Base-by-base conservation (phyloP, 2,113 vertebrate species). In the Ornithorhynchus anatinus region DNA sequence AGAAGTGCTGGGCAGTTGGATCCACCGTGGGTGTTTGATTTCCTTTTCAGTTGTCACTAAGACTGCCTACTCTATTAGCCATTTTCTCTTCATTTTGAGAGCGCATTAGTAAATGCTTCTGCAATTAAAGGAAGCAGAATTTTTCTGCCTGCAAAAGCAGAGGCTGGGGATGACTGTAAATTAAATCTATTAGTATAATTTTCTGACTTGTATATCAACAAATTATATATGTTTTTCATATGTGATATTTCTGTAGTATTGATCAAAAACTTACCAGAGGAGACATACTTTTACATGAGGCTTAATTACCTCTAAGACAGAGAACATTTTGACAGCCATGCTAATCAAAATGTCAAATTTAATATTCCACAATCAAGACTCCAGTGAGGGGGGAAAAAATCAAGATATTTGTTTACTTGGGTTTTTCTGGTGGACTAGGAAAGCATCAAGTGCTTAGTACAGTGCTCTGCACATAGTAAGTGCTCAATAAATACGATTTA, bases 11-110 rank as follows among this genome's bases (percentile, higher is more conserved):
- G n/a, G n/a, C n/a, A n/a, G n/a, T n/a, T n/a, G n/a, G n/a, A n/a
- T n/a, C n/a, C n/a, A n/a, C n/a, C n/a, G n/a, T n/a, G n/a, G n/a
- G n/a, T n/a, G n/a, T n/a, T n/a, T n/a, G n/a, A n/a, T n/a, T n/a
- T n/a, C n/a, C n/a, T n/a, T n/a, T n/a, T n/a, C n/a, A n/a, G n/a
- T n/a, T n/a, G n/a, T n/a, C n/a, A n/a, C n/a, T n/a, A n/a, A n/a
- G n/a, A 77, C n/a, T 52, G 83, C 57, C 79, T 80, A 81, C 31
- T 79, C 83, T 77, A 84, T 80, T 67, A 87, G 60, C 56, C 52
- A 70, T 82, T 84, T 77, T 77, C 60, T 68, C 68, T 81, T 81
- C 72, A 75, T 84, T 84, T 86, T 80, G 60, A 79, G 52, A 75
- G 59, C 75, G 50, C 54, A 75, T 70, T 52, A 40, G 59, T 85